phyloP scores from a whole-genome alignment of 2,888 invertebrate species.

The Pegoplata infirma region DNA sequence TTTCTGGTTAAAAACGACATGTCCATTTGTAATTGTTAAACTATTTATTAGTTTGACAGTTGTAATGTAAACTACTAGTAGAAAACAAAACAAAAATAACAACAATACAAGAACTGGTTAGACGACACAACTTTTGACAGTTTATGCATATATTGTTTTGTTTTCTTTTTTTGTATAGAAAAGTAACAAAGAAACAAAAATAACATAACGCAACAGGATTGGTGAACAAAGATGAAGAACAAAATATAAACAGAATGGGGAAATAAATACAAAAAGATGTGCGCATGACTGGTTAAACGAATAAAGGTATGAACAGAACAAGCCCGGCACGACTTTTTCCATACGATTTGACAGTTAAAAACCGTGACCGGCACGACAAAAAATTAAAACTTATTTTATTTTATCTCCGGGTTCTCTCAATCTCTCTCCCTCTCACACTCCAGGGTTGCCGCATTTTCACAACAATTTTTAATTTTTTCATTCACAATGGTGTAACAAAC shows the following conservation, averaged over 20 bases:
- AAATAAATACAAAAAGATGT: background rate
- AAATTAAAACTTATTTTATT: no score
- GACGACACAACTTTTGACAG: slow-evolving; percentile 26
- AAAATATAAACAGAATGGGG: slow-evolving; percentile 18
- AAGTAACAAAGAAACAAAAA: slow-evolving; percentile 8
- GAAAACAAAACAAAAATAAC: slow-evolving; percentile 7
- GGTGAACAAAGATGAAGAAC: background rate
- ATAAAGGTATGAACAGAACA: no score
- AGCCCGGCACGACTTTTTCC: no score
- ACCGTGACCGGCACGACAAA: no score
- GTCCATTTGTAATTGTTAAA: slow-evolving; percentile 37
- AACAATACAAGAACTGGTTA: background rate
- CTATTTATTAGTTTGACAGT: slow-evolving; percentile 42
- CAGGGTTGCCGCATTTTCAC: no score
- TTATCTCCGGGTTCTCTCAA: no score
- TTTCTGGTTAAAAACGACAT: slow-evolving; percentile 6
- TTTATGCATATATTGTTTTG: slow-evolving; percentile 6
- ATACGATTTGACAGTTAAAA: no score
- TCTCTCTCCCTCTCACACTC: no score
- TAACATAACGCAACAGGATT: slow-evolving; percentile 48
- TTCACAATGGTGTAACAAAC: no score
- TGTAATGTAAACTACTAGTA: slow-evolving; percentile 6
- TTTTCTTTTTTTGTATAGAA: background rate
- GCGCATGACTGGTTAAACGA: slow-evolving; percentile 17
- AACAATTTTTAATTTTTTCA: no score